A percentile compares a stretch with the other conserved stretches of the same genome.
These are phyloP conservation scores for Monopis laevigella DNA, from an alignment of 2,888 invertebrate genomes.

Conservation along the genomic window DNA sequence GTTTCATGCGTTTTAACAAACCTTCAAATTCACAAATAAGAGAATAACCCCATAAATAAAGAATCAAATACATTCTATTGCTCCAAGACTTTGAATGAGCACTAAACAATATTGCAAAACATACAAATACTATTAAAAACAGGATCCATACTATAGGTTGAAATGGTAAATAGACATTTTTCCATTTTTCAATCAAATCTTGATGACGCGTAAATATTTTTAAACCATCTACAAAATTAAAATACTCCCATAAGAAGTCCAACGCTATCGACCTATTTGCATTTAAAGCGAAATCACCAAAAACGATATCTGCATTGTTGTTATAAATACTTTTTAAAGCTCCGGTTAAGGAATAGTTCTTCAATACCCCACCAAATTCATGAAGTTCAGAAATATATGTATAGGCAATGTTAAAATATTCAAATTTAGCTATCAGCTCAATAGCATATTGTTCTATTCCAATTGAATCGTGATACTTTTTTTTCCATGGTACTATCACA, in stretches of 20 bases:
- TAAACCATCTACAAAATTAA: slow-evolving; percentile 14
- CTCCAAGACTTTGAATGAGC: no score
- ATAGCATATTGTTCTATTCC: slow-evolving; percentile 17
- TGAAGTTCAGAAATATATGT: slow-evolving; percentile 6
- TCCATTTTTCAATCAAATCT: slow-evolving; percentile 16
- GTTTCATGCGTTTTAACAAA: not conserved
- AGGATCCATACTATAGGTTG: slow-evolving; percentile 12
- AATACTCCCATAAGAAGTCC: slow-evolving; percentile 15
- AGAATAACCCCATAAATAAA: slow-evolving; percentile 5
- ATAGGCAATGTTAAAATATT: slow-evolving; percentile 13
- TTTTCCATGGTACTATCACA: slow-evolving; percentile 7
- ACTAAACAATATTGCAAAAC: not conserved
- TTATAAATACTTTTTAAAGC: slow-evolving; percentile 12
- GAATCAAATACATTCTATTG: not conserved
- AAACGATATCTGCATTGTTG: slow-evolving; percentile 15
- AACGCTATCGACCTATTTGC: slow-evolving; percentile 12
- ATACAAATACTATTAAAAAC: slow-evolving; percentile 6
- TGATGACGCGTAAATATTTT: slow-evolving; percentile 9
- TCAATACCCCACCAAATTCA: slow-evolving; percentile 14
- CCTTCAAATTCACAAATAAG: not conserved
- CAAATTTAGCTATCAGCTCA: slow-evolving; percentile 9
- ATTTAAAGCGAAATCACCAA: slow-evolving; percentile 15
- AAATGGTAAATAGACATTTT: slow-evolving; percentile 15
- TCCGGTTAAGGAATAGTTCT: slow-evolving; percentile 16
- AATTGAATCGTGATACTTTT: not conserved